Percentiles rank a stretch among this genome's conserved stretches.
phyloP scores from a whole-genome alignment of 2,113 vertebrate genomes.

The Xenopus borealis region DNA sequence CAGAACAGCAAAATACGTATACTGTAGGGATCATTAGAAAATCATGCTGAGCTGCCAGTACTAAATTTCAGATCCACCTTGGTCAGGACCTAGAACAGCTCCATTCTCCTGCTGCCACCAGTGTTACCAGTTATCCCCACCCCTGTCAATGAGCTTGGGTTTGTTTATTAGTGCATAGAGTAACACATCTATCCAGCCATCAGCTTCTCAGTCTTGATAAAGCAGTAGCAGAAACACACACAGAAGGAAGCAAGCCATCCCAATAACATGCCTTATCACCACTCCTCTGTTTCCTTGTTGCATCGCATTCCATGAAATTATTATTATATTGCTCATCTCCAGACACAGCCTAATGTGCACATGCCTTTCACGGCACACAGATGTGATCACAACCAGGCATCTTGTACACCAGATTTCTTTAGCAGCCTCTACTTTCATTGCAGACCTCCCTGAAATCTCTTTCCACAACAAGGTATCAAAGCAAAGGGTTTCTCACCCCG shows the following conservation, averaged over 20 bases:
- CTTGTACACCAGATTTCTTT: not conserved
- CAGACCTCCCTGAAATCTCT: not conserved
- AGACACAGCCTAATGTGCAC: not conserved
- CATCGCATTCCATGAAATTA: not conserved
- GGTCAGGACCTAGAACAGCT: conserved; percentile 33
- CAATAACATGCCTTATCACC: not conserved
- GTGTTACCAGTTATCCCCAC: not conserved
- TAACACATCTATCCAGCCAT: too few relatives aligned
- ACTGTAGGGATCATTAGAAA: too few relatives aligned
- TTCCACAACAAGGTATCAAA: not conserved
- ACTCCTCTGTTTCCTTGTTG: not conserved
- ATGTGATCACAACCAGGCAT: not conserved
- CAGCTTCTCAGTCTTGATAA: too few relatives aligned
- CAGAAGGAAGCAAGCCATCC: not conserved
- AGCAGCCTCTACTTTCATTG: not conserved
- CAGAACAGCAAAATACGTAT: too few relatives aligned
- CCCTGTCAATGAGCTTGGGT: conserved; percentile 3
- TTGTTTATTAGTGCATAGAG: not conserved
- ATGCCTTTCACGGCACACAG: not conserved
- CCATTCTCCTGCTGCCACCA: not conserved
- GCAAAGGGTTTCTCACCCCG: not conserved
- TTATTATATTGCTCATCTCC: not conserved
- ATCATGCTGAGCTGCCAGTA: too few relatives aligned
- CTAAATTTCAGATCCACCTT: not conserved
- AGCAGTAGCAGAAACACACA: conserved; percentile 18